Evolutionary conservation across 2,797 vertebrate genomes (phyloP).

Genomic region (Pipistrellus nathusii): DNA sequence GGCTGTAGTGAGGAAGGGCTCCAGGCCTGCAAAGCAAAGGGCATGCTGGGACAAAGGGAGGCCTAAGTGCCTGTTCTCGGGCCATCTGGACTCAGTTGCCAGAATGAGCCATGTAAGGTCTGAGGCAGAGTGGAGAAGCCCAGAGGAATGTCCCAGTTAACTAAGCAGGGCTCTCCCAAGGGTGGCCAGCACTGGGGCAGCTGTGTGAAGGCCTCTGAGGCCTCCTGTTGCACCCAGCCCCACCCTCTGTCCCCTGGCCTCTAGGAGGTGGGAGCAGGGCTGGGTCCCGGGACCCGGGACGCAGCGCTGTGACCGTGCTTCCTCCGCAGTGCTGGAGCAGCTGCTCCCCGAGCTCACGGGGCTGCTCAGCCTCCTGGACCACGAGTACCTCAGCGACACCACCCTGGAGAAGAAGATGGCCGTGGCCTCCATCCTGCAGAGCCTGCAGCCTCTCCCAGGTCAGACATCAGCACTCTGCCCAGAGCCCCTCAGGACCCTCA

Average conservation of each 20-base stretch:
- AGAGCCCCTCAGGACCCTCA: neutral
- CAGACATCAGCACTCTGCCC: conserved; percentile 29
- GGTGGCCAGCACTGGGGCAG: neutral
- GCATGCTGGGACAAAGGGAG: conserved; percentile 16
- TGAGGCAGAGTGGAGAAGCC: neutral
- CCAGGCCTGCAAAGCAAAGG: neutral
- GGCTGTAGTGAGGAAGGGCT: neutral
- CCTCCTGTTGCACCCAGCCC: neutral
- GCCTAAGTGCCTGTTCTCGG: neutral
- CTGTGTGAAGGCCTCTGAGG: neutral
- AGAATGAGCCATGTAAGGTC: neutral
- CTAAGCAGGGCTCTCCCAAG: neutral
- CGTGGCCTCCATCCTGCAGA: conserved; percentile 94
- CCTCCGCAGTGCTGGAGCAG: conserved; percentile 92
- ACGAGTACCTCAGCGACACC: conserved; percentile 94
- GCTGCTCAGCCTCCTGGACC: conserved; percentile 96
- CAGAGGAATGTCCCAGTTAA: neutral
- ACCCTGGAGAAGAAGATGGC: conserved; percentile 95
- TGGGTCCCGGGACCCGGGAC: neutral
- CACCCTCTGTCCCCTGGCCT: neutral
- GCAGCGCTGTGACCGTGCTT: neutral
- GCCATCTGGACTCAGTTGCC: neutral
- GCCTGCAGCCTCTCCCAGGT: conserved; percentile 93
- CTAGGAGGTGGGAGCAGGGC: neutral
- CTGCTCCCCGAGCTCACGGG: conserved; percentile 94